These are phyloP conservation scores for Idaea biselata DNA, from an alignment of 2,888 invertebrate species.

Conservation along the genomic window DNA sequence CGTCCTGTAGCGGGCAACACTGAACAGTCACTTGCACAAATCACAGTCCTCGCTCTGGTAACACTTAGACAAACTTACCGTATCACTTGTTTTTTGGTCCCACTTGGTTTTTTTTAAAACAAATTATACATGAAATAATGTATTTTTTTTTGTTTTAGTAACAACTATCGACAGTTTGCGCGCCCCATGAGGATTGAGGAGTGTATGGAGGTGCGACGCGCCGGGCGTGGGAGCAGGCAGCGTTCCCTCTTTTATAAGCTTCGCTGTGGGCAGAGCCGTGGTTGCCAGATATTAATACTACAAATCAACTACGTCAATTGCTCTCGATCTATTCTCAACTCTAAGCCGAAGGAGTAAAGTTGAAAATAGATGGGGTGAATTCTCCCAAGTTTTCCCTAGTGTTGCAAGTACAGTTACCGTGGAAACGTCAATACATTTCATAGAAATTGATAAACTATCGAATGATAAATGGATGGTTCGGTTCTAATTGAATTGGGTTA, in stretches of 20 bases:
- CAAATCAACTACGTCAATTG: conserved; percentile 24
- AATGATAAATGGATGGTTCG: neutral
- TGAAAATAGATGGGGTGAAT: conserved; percentile 8
- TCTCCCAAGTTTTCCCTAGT: conserved; percentile 22
- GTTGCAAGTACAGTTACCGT: conserved; percentile 36
- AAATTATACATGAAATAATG: conserved; percentile 51
- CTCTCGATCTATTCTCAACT: conserved; percentile 8
- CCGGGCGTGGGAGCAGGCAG: conserved; percentile 70
- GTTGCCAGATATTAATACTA: conserved; percentile 27
- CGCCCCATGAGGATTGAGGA: conserved; percentile 79
- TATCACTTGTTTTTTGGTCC: conserved; percentile 60
- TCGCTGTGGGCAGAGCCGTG: conserved; percentile 53
- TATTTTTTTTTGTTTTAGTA: conserved; percentile 57
- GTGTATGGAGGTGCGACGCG: conserved; percentile 69
- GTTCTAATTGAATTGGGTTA: neutral
- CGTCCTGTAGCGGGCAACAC: conserved; percentile 56
- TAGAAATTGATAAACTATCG: conserved; percentile 39
- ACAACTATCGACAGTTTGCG: conserved; percentile 74
- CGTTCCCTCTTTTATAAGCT: conserved; percentile 76
- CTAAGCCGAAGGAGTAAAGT: conserved; percentile 12
- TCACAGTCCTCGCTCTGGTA: conserved; percentile 63
- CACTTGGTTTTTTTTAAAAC: conserved; percentile 75
- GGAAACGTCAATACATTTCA: conserved; percentile 45
- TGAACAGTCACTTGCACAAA: conserved; percentile 68
- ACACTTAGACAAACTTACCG: conserved; percentile 72